These are phyloP conservation scores for Alethe diademata DNA, from an alignment of 2,113 vertebrate species.

Conservation along the genomic window DNA sequence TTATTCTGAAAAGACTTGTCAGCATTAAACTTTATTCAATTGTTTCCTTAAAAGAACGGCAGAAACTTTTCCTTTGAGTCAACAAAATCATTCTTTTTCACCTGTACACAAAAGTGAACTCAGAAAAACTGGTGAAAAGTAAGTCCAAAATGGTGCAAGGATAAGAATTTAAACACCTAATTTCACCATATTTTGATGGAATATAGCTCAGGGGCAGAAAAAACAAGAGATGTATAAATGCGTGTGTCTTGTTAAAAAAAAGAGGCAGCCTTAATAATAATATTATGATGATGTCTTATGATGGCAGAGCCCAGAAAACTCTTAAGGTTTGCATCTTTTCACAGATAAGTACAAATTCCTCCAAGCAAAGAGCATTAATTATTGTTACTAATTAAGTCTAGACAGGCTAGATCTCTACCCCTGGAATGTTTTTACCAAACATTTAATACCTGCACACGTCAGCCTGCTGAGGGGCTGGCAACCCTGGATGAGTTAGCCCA, in stretches of 20 bases:
- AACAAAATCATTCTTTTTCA: not conserved
- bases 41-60: not conserved
- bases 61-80: not conserved
- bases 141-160: not conserved
- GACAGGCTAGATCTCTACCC: not conserved
- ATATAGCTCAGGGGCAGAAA: not conserved
- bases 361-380: not conserved
- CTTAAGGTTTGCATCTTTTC: not conserved
- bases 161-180: not conserved
- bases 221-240: not conserved
- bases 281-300: not conserved
- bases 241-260: not conserved
- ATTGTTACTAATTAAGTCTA: slow-evolving; percentile 15
- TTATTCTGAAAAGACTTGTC: not conserved
- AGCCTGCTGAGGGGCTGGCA: not conserved
- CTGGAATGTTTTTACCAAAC: not conserved
- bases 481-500: not conserved
- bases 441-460: not conserved
- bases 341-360: not conserved
- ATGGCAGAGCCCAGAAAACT: not conserved
- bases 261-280: not conserved
- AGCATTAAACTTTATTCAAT: not conserved
- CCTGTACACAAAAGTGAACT: not conserved
- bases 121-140: not conserved
- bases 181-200: not conserved